Percentiles rank a stretch among this genome's conserved stretches.
These are phyloP conservation scores for Columbina picui DNA, from an alignment of 2,113 vertebrate species.

Conservation along the genomic window DNA sequence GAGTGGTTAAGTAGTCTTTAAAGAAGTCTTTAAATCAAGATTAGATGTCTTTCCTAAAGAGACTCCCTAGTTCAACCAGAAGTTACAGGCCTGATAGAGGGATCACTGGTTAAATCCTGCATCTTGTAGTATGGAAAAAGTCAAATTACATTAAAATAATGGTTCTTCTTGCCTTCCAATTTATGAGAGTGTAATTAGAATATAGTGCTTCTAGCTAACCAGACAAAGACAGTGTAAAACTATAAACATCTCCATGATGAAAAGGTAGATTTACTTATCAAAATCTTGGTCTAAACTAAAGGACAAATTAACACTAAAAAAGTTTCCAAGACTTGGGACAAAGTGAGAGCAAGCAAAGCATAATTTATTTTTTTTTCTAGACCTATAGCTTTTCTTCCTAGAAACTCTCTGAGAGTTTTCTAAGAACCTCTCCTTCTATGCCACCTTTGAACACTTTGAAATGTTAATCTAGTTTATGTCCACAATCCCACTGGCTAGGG, in stretches of 20 bases:
- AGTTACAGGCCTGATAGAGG: neutral
- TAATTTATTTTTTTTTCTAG: neutral
- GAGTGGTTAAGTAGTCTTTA: slow-evolving; percentile 71
- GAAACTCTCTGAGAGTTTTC: neutral
- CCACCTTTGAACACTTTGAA: neutral
- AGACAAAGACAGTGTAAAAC: neutral
- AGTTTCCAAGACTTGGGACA: neutral
- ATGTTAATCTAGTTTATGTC: neutral
- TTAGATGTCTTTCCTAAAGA: slow-evolving; percentile 50
- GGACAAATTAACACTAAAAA: neutral
- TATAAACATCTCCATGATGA: neutral
- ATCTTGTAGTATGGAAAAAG: neutral
- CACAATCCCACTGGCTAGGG: neutral
- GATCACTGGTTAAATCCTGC: neutral
- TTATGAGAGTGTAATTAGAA: neutral
- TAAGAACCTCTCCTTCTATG: neutral
- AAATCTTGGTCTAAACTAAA: neutral
- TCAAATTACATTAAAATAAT: neutral
- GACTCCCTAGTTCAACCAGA: neutral
- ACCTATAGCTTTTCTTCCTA: neutral
- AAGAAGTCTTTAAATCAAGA: slow-evolving; percentile 66
- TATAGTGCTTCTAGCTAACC: neutral
- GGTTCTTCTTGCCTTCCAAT: neutral
- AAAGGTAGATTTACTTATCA: neutral
- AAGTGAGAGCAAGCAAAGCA: neutral